Percentiles rank a stretch among this genome's conserved stretches.
Evolutionary conservation across 2,797 vertebrate genomes (phyloP).

Genomic region (Brachyalestes nurse): DNA sequence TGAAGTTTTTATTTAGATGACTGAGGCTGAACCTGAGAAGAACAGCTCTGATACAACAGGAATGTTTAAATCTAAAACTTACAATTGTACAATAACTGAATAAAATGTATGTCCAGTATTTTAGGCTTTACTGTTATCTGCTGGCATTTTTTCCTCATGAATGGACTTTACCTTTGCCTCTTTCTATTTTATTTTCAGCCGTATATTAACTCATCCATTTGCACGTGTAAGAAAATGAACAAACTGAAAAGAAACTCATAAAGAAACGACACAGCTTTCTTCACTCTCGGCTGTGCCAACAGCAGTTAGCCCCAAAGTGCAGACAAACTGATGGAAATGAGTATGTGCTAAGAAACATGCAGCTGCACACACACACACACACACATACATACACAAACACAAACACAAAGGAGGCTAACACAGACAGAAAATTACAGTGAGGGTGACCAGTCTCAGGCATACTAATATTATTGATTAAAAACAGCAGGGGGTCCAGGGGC

Average conservation of each 20-base stretch:
- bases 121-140: neutral
- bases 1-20: neutral
- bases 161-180: too few relatives aligned
- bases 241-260: neutral
- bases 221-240: neutral
- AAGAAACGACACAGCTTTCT: neutral
- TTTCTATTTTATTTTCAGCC: neutral
- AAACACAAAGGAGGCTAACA: neutral
- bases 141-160: too few relatives aligned
- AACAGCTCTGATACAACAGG: neutral
- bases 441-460: slow-evolving; percentile 67
- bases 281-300: neutral
- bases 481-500: slow-evolving; percentile 73
- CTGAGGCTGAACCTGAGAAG: neutral
- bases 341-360: neutral
- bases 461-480: slow-evolving; percentile 83
- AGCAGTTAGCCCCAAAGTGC: slow-evolving; percentile 35
- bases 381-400: neutral
- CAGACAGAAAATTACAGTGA: slow-evolving; percentile 47
- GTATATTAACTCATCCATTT: neutral
- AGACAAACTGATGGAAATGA: slow-evolving; percentile 20
- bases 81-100: neutral
- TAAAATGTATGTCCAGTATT: neutral
- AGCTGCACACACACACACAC: neutral
- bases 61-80: neutral